Evolutionary conservation across 2,888 invertebrate species (phyloP), one percentile per base, ranked within the genome.

Genomic region (Cosmia trapezina): DNA sequence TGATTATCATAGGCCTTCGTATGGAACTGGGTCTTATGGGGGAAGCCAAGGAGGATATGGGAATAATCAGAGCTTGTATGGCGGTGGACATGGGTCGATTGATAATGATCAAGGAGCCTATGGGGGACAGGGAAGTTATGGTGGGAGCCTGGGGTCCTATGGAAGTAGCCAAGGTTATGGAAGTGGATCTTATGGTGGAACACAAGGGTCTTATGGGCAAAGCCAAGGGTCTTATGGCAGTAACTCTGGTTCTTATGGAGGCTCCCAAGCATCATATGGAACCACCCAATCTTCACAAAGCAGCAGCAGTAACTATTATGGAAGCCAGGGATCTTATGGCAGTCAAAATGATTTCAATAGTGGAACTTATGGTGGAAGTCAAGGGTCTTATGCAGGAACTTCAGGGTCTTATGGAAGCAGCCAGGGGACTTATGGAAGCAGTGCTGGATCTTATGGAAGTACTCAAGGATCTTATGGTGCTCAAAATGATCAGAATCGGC

Each of bases 211-310:
- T 11, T 82, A 86, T 70, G 83, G 80, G 0, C 68, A 67, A 22
- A 79, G 54, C 5, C 73, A 80, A 49, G 75, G 72, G 4, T 68
- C 81, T 11, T 81, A 86, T 70, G 83, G 81, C 2, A 56, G 53
- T 9, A 74, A 65, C 7, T 64, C 64, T 9, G 75, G 69, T 11
- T 70, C 81, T 9, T 83, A 76, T 60, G 76, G 71, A 3, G 22
- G 37, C 12, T 49, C 73, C 5, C 78, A 78, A 73, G 67, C 73
- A 0, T 73, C 77, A 45, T 78, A 78, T 6, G 79, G 77, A 33
- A 12, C n/a, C 2, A 63, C 45, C 4, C 78, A 79, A 43, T 53
- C 78, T 12, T 73, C 78, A 47, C 79, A 79, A 28, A 69, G 80
- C 9, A 65, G 56, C n/a, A 59, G 14, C 8, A 73, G 70, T 12